Percentiles rank a stretch among this genome's conserved stretches.
These are phyloP conservation scores for Dioctria linearis DNA, from an alignment of 2,888 invertebrate species.

Conservation along the genomic window DNA sequence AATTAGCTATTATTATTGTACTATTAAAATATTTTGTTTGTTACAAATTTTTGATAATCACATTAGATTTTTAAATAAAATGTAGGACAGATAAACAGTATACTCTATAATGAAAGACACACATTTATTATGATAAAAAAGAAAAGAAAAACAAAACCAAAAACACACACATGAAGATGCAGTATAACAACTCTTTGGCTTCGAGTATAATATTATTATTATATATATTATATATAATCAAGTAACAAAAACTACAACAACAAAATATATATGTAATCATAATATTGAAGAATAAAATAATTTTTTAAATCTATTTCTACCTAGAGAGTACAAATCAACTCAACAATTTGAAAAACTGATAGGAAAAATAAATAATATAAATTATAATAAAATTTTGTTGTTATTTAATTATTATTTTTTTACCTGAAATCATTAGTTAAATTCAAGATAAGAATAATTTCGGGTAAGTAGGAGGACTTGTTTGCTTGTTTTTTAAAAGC, in stretches of 20 bases:
- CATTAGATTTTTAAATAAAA: conserved; percentile 41
- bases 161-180: conserved; percentile 2
- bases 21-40: conserved; percentile 35
- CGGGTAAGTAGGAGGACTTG: no score
- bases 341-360: conserved; percentile 54
- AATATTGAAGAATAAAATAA: conserved; percentile 44
- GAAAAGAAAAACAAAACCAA: not conserved
- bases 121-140: conserved; percentile 29
- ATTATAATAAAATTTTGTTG: conserved; percentile 24
- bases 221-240: conserved; percentile 12
- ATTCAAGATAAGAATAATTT: no score
- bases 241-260: conserved; percentile 39
- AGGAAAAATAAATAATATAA: conserved; percentile 53
- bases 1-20: no score
- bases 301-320: conserved; percentile 59
- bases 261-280: conserved; percentile 37
- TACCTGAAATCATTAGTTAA: no score
- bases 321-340: conserved; percentile 58
- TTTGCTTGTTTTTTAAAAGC: no score
- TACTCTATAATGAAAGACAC: conserved; percentile 20
- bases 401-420: not conserved
- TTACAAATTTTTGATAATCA: conserved; percentile 47
- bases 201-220: conserved; percentile 21
- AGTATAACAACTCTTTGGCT: conserved; percentile 30
- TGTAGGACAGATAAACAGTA: conserved; percentile 47